These are phyloP conservation scores for Taenaris catops DNA, from an alignment of 2,888 invertebrate genomes.

Conservation along the genomic window DNA sequence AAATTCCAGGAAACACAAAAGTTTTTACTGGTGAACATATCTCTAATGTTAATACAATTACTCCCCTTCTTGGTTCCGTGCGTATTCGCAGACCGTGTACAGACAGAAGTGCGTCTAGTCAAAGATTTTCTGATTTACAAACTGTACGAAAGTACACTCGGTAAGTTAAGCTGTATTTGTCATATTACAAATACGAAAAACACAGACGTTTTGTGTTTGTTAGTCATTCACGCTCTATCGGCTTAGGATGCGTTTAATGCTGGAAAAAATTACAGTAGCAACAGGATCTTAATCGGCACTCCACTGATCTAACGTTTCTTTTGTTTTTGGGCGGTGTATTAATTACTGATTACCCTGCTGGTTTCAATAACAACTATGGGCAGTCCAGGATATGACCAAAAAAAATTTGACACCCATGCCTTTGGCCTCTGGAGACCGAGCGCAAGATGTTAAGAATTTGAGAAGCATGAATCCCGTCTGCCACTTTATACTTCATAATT, in stretches of 20 bases:
- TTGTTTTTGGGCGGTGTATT: no score
- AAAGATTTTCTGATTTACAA: slow-evolving; percentile 47
- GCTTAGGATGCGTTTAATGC: no score
- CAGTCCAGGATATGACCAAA: no score
- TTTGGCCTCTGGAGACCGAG: background rate
- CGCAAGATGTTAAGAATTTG: background rate
- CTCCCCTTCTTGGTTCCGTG: slow-evolving; percentile 46
- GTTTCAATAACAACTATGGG: no score
- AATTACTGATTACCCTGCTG: no score
- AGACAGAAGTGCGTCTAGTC: slow-evolving; percentile 38
- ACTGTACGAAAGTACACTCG: slow-evolving; percentile 51
- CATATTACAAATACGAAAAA: background rate
- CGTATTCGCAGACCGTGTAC: slow-evolving; percentile 40
- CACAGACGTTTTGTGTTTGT: background rate
- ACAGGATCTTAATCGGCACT: background rate
- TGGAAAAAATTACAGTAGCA: no score
- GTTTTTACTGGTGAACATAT: slow-evolving; percentile 27
- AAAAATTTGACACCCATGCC: no score
- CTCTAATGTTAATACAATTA: slow-evolving; percentile 31
- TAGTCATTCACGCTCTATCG: no score
- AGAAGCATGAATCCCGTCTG: slow-evolving; percentile 16
- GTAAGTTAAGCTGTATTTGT: slow-evolving; percentile 6
- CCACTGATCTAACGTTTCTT: background rate
- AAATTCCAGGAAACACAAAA: slow-evolving; percentile 30
- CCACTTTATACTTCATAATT: background rate